phyloP scores from a whole-genome alignment of 2,888 invertebrate genomes.

The Acleris emargana region DNA sequence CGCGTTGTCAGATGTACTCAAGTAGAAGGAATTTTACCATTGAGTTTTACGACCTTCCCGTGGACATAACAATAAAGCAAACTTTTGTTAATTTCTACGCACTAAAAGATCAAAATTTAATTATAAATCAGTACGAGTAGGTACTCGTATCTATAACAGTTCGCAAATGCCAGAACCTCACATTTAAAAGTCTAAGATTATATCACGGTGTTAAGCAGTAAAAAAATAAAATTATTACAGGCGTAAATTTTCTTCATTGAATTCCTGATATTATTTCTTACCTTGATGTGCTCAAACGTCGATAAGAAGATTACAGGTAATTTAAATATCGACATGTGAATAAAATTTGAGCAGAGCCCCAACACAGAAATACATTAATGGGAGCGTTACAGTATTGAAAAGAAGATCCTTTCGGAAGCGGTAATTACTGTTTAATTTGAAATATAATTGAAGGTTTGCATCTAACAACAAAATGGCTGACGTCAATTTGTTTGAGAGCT shows the following conservation, averaged over 20 bases:
- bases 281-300: slow-evolving; percentile 5
- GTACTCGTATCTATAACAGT: too few relatives aligned
- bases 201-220: too few relatives aligned
- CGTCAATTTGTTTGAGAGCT: slow-evolving; percentile 36
- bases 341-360: slow-evolving; percentile 6
- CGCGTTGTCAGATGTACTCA: slow-evolving; percentile 14
- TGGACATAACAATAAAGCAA: too few relatives aligned
- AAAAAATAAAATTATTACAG: too few relatives aligned
- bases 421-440: slow-evolving; percentile 37
- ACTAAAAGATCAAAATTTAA: too few relatives aligned
- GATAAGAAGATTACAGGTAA: slow-evolving; percentile 5
- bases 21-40: slow-evolving; percentile 10
- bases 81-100: not conserved
- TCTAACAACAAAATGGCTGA: slow-evolving; percentile 31
- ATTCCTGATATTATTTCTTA: not conserved
- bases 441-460: slow-evolving; percentile 37
- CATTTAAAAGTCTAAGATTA: too few relatives aligned
- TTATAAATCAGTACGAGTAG: too few relatives aligned
- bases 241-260: too few relatives aligned
- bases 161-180: too few relatives aligned
- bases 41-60: not conserved
- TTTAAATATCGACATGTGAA: slow-evolving; percentile 19
- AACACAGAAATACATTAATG: slow-evolving; percentile 2
- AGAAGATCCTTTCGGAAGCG: slow-evolving; percentile 34
- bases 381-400: slow-evolving; percentile 35